Percentiles rank a stretch among this genome's conserved stretches.
phyloP scores from a whole-genome alignment of 1,140 invertebrate species.

The Drosophila serrata region DNA sequence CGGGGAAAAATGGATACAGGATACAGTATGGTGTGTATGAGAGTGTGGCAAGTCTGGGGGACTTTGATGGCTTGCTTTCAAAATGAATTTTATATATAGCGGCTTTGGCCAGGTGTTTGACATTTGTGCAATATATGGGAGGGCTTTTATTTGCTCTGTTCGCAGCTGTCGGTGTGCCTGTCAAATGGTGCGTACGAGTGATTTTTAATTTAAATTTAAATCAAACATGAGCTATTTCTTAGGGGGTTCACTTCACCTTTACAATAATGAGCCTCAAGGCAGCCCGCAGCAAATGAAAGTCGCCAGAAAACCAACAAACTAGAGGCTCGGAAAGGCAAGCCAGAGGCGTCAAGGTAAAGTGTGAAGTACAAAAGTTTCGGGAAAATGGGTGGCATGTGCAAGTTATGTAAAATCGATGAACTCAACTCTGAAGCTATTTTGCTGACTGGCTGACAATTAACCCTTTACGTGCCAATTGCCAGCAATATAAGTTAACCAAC shows the following conservation, averaged over 20 bases:
- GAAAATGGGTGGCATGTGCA: constrained; percentile 44
- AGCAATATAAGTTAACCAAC: constrained; percentile 66
- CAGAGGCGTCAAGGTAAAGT: constrained; percentile 66
- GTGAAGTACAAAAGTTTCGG: constrained; percentile 42
- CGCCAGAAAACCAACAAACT: constrained; percentile 50
- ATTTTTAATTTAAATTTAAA: constrained; percentile 72
- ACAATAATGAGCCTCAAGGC: constrained; percentile 24
- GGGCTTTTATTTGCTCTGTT: constrained; percentile 27
- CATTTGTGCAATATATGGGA: constrained; percentile 30
- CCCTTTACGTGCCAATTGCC: constrained; percentile 77
- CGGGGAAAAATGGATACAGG: constrained; percentile 3
- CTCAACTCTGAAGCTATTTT: constrained; percentile 38
- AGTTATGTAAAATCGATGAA: constrained; percentile 70
- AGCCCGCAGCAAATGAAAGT: constrained; percentile 43
- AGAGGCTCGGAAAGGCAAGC: constrained; percentile 10
- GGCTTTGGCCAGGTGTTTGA: constrained; percentile 37
- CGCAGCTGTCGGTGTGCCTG: constrained; percentile 43
- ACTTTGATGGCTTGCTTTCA: constrained; percentile 39
- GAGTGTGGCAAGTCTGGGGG: constrained; percentile 2
- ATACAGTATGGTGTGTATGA: neutral
- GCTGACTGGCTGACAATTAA: constrained; percentile 75
- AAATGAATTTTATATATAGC: constrained; percentile 46
- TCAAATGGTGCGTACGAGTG: constrained; percentile 69
- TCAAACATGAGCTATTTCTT: constrained; percentile 28
- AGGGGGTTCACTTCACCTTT: neutral